These are phyloP conservation scores for Plebejus anna DNA, from an alignment of 2,888 invertebrate species.

Conservation along the genomic window DNA sequence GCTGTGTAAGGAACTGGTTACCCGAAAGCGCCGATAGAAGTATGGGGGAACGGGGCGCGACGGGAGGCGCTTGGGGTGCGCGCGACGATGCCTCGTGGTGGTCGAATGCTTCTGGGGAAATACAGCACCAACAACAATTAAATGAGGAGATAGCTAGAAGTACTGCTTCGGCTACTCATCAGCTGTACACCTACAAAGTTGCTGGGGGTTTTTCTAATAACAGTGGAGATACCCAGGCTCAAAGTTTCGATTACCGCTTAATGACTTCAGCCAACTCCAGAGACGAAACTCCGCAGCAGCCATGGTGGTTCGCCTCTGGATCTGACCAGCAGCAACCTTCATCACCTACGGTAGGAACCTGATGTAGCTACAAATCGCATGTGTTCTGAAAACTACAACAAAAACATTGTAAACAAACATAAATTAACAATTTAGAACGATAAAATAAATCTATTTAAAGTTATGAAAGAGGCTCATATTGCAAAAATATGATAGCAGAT, in stretches of 20 bases:
- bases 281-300: conserved; percentile 69
- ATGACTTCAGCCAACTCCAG: conserved; percentile 79
- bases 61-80: conserved; percentile 80
- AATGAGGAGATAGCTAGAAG: conserved; percentile 72
- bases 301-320: conserved; percentile 88
- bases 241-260: conserved; percentile 87
- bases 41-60: conserved; percentile 76
- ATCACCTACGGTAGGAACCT: conserved; percentile 61
- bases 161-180: conserved; percentile 80
- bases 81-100: conserved; percentile 80
- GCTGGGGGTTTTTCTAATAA: conserved; percentile 89
- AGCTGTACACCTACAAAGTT: conserved; percentile 92
- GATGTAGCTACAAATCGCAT: conserved; percentile 4
- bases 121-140: conserved; percentile 74
- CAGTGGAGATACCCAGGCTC: conserved; percentile 82
- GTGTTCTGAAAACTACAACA: not conserved
- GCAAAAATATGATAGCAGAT: not conserved
- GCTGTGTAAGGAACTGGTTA: conserved; percentile 69
- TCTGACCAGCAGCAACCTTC: conserved; percentile 77
- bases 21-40: conserved; percentile 64
- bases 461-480: not conserved
- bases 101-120: conserved; percentile 72
- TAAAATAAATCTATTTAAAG: not conserved
- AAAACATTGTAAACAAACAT: not conserved
- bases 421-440: not conserved